These are phyloP conservation scores for Whitmania pigra DNA, from an alignment of 1,140 invertebrate genomes.

Conservation along the genomic window DNA sequence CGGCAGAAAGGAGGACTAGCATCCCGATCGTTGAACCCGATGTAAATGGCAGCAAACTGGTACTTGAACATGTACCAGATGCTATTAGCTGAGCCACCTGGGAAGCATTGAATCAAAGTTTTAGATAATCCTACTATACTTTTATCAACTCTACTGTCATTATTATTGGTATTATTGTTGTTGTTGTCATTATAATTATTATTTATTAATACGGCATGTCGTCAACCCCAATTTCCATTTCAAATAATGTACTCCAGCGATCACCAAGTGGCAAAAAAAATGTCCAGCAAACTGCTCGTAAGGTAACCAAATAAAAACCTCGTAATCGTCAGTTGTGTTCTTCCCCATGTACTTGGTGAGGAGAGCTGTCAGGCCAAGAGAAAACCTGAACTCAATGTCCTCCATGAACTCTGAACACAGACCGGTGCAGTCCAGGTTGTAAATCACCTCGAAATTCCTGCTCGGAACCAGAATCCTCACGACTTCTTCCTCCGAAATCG, in stretches of 20 bases:
- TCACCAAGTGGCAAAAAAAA: too few species aligned
- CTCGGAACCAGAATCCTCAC: constrained; percentile 56
- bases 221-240: too few species aligned
- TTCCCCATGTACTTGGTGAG: constrained; percentile 19
- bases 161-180: too few species aligned
- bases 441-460: constrained; percentile 84
- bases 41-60: not conserved
- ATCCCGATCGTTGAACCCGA: not conserved
- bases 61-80: not conserved
- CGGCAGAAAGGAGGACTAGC: not conserved
- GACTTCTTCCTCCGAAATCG: constrained; percentile 38
- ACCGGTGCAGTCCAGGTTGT: constrained; percentile 93
- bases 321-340: not conserved
- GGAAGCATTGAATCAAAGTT: not conserved
- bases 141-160: too few species aligned
- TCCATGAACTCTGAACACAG: constrained; percentile 95
- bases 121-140: not conserved
- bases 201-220: too few species aligned
- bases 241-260: too few species aligned
- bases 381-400: constrained; percentile 70
- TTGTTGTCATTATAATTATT: too few species aligned
- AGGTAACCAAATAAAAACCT: not conserved
- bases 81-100: not conserved
- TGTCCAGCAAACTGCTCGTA: not conserved
- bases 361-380: constrained; percentile 36